Base-by-base conservation (phyloP, 2,797 vertebrate genomes). In the Falco concolor region DNA sequence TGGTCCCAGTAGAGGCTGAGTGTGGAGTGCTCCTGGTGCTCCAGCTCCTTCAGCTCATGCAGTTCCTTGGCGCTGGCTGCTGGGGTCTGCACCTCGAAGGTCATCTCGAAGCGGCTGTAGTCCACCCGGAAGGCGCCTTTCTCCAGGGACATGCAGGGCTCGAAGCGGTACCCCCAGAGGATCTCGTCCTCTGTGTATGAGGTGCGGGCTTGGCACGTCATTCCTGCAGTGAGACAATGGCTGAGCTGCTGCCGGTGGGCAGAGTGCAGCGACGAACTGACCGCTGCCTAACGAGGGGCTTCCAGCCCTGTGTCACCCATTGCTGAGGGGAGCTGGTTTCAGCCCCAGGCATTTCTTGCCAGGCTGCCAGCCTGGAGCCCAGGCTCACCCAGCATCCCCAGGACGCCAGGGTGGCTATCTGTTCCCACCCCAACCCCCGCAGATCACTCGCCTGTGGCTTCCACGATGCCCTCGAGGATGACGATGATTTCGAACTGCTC, bases 161-260 rank as follows among this genome's bases (percentile, higher is more conserved):
- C 98, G 2, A 99, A 99, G 30, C 98, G 98, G 73, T 98, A 97
- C 12, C 98, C 98, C 98, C 98, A 98, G 64, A 98, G 97, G 91
- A 98, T 98, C 96, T 98, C 98, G 0, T 98, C 98, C 84, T 98
- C 98, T 0, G 97, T 98, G 96, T 98, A 99, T 1, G 98, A 99
- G 7, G 98, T 98, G 85, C 98, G 98, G 21, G 98, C 98, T 95
- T 99, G 98, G 94, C 98, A 98, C 2, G 98, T 99, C 98, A 99
- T 98, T 63, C 98, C 98, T 98, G 96, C 1, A 10, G 87, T 7
- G 65, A 91, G 81, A 87, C 9, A 68, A 9, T 0, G 2, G 30
- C 49, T 70, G 56, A 80, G 25, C 52, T 3, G 22, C 59, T 5
- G 32, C 53, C 0, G 0, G 50, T 4, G 23, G 68, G 53, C 72